Percentiles rank a stretch among this genome's conserved stretches.
These are phyloP conservation scores for Caenorhabditis brenneri DNA, from an alignment of 1,140 invertebrate genomes.

Conservation along the genomic window DNA sequence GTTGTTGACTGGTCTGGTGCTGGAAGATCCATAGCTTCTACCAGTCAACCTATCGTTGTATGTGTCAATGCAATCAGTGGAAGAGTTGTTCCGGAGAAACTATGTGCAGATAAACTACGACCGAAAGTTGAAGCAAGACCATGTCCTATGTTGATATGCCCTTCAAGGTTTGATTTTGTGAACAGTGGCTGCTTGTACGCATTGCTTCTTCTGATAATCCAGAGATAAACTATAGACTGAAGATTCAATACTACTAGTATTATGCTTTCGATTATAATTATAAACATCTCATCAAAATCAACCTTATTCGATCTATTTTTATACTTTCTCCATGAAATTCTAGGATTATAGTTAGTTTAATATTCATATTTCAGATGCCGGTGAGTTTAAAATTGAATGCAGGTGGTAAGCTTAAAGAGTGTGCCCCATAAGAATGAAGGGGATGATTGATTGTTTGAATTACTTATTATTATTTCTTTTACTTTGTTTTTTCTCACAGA, in stretches of 20 bases:
- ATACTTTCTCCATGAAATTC: no score
- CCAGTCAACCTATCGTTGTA: constrained; percentile 60
- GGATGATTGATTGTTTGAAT: constrained; percentile 38
- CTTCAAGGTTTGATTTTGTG: constrained; percentile 65
- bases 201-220: no score
- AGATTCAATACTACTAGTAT: no score
- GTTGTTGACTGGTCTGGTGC: constrained; percentile 48
- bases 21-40: constrained; percentile 19
- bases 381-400: constrained; percentile 74
- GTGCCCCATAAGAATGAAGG: constrained; percentile 61
- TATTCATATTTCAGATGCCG: constrained; percentile 65
- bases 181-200: no score
- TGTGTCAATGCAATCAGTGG: constrained; percentile 63
- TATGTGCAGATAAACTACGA: constrained; percentile 62
- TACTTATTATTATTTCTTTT: not conserved
- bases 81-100: constrained; percentile 62
- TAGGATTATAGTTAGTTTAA: no score
- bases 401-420: constrained; percentile 71
- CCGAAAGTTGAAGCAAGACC: constrained; percentile 59
- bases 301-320: no score
- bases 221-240: no score
- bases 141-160: constrained; percentile 62
- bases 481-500: not conserved
- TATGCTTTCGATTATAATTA: no score
- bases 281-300: no score